A percentile compares a stretch with the other conserved stretches of the same genome.
Evolutionary conservation across 2,888 invertebrate genomes (phyloP).

Genomic region (Macaria notata): DNA sequence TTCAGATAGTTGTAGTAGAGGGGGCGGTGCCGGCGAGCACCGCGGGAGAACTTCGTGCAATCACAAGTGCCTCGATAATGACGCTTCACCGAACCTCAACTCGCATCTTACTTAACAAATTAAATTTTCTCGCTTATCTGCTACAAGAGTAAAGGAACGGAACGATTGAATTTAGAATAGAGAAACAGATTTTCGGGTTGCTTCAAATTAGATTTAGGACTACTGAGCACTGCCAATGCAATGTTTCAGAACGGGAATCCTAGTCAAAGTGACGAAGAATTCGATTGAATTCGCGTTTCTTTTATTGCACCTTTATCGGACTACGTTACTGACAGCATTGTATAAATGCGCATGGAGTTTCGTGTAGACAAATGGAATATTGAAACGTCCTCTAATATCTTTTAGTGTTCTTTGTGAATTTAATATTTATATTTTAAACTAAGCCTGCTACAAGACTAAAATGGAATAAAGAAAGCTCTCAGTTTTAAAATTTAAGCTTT

Average conservation of each 20-base stretch:
- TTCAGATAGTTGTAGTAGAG: conserved; percentile 41
- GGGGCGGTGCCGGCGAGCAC: conserved; percentile 35
- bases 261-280: conserved; percentile 60
- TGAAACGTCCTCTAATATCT: conserved; percentile 23
- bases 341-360: conserved; percentile 35
- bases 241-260: conserved; percentile 56
- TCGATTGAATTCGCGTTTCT: conserved; percentile 61
- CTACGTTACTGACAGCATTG: conserved; percentile 39
- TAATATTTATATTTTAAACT: conserved; percentile 12
- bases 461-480: too few relatives aligned
- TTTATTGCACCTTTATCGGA: conserved; percentile 54
- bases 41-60: conserved; percentile 43
- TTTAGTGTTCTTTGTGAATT: conserved; percentile 21
- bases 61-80: conserved; percentile 51
- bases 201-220: conserved; percentile 67
- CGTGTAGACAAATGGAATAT: conserved; percentile 26
- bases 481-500: too few relatives aligned
- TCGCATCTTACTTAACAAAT: conserved; percentile 56
- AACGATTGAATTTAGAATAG: conserved; percentile 42
- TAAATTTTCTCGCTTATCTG: conserved; percentile 54
- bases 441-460: not conserved
- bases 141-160: conserved; percentile 19
- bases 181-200: conserved; percentile 39
- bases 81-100: conserved; percentile 43
- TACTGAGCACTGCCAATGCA: conserved; percentile 60